Evolutionary conservation across 1,140 invertebrate genomes (phyloP).

Genomic region (Leptinotarsa texana): DNA sequence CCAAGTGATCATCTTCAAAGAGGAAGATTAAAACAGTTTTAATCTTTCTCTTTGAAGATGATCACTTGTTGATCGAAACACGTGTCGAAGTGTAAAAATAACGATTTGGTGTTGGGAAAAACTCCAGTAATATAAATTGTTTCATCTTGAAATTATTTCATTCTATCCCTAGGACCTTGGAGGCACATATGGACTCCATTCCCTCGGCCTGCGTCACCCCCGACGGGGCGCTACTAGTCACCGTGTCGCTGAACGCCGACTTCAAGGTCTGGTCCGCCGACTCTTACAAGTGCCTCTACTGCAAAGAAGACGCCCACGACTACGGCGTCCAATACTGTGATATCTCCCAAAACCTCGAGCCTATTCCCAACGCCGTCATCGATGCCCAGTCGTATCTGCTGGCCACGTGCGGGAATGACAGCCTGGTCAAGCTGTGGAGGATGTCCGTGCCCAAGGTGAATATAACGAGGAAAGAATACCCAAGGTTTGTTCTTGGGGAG

Average conservation of each 20-base stretch:
- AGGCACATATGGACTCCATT: slow-evolving; percentile 64
- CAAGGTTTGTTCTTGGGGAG: no score
- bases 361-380: slow-evolving; percentile 48
- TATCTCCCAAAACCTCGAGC: slow-evolving; percentile 61
- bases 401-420: slow-evolving; percentile 74
- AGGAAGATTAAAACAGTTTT: no score
- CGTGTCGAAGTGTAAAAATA: no score
- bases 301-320: slow-evolving; percentile 68
- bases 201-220: slow-evolving; percentile 67
- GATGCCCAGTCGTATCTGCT: slow-evolving; percentile 60
- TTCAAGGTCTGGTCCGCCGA: slow-evolving; percentile 64
- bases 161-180: slow-evolving; percentile 54
- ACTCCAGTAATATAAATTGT: neutral
- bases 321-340: slow-evolving; percentile 71
- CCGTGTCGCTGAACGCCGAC: slow-evolving; percentile 68
- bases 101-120: no score
- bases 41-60: no score
- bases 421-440: slow-evolving; percentile 72
- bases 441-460: slow-evolving; percentile 56
- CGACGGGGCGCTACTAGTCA: slow-evolving; percentile 66
- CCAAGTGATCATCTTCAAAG: no score
- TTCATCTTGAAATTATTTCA: neutral
- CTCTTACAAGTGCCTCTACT: slow-evolving; percentile 41
- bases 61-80: no score
- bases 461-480: no score